Evolutionary conservation across 2,113 vertebrate genomes (phyloP).

Genomic region (Callocephalon fimbriatum): DNA sequence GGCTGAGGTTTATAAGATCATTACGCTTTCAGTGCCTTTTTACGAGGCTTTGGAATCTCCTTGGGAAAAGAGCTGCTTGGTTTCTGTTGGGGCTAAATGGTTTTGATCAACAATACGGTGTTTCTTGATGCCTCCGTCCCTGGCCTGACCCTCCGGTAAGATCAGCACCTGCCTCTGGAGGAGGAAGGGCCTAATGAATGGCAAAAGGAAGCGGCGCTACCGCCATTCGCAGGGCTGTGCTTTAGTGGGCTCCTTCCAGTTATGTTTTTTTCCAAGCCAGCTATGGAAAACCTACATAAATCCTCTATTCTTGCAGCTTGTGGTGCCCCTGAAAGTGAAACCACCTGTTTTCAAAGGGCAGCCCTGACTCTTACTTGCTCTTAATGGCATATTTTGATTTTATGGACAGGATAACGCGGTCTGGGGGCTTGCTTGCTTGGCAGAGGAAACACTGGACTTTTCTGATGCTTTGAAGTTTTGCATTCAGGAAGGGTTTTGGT

Average conservation of each 20-base stretch:
- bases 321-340: conserved; percentile 40
- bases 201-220: neutral
- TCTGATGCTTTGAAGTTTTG: neutral
- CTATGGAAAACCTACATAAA: conserved; percentile 63
- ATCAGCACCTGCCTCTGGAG: neutral
- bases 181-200: conserved; percentile 21
- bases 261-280: neutral
- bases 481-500: neutral
- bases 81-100: neutral
- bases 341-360: conserved; percentile 62
- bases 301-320: neutral
- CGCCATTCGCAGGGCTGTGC: neutral
- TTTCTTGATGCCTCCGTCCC: neutral
- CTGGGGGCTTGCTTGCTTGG: neutral
- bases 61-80: neutral
- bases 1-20: neutral
- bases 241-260: neutral
- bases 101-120: neutral
- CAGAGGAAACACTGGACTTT: neutral
- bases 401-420: neutral
- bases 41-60: neutral
- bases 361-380: neutral
- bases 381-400: conserved; percentile 30
- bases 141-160: neutral
- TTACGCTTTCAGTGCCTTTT: neutral